Evolutionary conservation across 2,888 invertebrate genomes (phyloP).

Genomic region (Clanis bilineata): DNA sequence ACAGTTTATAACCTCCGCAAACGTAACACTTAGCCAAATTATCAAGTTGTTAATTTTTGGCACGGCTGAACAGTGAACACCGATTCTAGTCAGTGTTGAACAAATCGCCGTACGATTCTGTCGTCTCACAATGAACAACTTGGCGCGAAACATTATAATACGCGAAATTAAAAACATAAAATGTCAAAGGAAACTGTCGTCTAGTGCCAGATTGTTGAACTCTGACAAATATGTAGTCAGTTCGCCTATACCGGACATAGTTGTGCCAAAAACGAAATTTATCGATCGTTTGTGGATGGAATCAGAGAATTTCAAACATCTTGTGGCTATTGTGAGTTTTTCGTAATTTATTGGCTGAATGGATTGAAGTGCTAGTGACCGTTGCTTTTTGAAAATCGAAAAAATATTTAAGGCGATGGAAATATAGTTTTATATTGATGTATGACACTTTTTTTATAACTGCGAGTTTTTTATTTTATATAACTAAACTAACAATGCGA

Average conservation of each 20-base stretch:
- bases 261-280: constrained; percentile 56
- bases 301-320: constrained; percentile 52
- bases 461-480: not conserved
- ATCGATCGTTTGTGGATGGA: constrained; percentile 62
- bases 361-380: not conserved
- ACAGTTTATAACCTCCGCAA: not conserved
- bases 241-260: constrained; percentile 58
- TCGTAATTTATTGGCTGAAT: not conserved
- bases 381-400: not conserved
- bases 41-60: not conserved
- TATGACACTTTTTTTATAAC: not conserved
- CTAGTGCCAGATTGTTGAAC: constrained; percentile 45
- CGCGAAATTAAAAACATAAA: constrained; percentile 62
- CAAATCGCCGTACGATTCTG: constrained; percentile 39
- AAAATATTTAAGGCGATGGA: not conserved
- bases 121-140: constrained; percentile 48
- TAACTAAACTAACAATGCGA: not conserved
- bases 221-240: constrained; percentile 60
- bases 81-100: constrained; percentile 39
- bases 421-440: not conserved
- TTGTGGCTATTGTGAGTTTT: constrained; percentile 66
- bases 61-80: not conserved
- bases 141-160: constrained; percentile 61
- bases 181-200: constrained; percentile 55
- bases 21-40: not conserved